Conservation (phyloP, 2,113 vertebrate species). For the Orcinus orca region DNA sequence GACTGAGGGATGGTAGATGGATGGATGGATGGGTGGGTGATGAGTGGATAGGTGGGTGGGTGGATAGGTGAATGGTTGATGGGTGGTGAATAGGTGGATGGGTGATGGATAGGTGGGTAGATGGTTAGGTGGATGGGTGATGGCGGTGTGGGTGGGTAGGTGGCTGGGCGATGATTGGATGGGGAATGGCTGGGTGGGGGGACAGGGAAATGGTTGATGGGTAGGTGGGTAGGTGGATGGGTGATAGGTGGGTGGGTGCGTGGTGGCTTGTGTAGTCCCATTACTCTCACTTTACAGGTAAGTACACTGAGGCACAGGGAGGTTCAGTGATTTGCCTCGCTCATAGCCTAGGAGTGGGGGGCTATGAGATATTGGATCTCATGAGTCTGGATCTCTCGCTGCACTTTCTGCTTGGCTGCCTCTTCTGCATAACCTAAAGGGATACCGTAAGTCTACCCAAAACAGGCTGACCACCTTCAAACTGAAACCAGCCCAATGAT, state of each 20-base stretch:
- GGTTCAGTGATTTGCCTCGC: neutral
- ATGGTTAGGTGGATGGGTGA: neutral
- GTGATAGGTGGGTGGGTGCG: neutral
- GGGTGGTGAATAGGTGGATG: neutral
- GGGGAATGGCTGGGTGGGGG: neutral
- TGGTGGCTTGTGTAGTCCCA: neutral
- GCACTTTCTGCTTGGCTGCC: neutral
- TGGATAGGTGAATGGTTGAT: neutral
- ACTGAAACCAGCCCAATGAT: neutral
- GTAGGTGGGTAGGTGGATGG: neutral
- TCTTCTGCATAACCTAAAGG: neutral
- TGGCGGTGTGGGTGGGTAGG: too few relatives aligned
- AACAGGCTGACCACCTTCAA: neutral
- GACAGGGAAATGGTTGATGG: too few relatives aligned
- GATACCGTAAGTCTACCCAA: neutral
- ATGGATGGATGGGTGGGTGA: neutral
- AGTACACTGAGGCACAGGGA: neutral
- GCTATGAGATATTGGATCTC: neutral
- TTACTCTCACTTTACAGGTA: neutral
- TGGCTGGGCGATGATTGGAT: neutral
- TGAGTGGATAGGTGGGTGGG: neutral
- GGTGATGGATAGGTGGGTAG: neutral
- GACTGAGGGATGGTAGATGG: neutral
- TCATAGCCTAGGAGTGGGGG: neutral
- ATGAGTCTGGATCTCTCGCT: neutral